Conservation (phyloP, 53 echinoderm and acorn worm genomes). For the Temnopleurus reevesii region DNA sequence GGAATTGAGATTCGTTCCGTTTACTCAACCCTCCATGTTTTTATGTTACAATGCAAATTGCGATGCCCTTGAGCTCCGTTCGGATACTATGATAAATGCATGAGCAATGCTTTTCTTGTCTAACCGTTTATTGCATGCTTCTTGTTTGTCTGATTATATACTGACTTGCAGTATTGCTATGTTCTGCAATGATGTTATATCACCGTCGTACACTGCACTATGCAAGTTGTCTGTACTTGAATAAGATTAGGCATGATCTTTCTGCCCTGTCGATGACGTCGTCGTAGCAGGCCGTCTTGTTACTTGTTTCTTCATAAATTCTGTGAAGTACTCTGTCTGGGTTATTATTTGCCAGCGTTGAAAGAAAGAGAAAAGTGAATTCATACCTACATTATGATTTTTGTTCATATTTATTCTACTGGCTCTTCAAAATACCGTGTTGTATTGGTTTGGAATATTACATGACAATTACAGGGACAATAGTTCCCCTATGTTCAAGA, state of each 20-base stretch:
- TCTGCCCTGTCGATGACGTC: background rate
- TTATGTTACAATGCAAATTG: background rate
- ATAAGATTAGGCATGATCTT: background rate
- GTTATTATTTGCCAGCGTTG: too few relatives aligned
- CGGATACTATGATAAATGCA: background rate
- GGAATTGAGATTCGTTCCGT: background rate
- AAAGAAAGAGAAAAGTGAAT: too few relatives aligned
- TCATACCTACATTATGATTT: too few relatives aligned
- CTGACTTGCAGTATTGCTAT: background rate
- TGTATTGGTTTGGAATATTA: too few relatives aligned
- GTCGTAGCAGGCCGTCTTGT: background rate
- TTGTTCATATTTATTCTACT: too few relatives aligned
- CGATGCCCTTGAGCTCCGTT: conserved; percentile 6
- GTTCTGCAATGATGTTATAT: background rate
- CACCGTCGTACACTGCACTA: background rate
- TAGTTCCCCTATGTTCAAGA: too few relatives aligned
- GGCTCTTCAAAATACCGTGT: too few relatives aligned
- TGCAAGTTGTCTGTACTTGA: background rate
- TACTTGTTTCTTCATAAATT: background rate
- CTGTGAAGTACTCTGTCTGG: too few relatives aligned
- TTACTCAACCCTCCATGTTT: conserved; percentile 16
- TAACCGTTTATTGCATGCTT: conserved; percentile 27
- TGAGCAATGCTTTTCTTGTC: conserved; percentile 5
- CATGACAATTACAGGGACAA: too few relatives aligned
- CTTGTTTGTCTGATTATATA: background rate